These are phyloP conservation scores for Virgularia gustaviana DNA, from an alignment of 92 coral and sea anemone genomes.

Conservation along the genomic window DNA sequence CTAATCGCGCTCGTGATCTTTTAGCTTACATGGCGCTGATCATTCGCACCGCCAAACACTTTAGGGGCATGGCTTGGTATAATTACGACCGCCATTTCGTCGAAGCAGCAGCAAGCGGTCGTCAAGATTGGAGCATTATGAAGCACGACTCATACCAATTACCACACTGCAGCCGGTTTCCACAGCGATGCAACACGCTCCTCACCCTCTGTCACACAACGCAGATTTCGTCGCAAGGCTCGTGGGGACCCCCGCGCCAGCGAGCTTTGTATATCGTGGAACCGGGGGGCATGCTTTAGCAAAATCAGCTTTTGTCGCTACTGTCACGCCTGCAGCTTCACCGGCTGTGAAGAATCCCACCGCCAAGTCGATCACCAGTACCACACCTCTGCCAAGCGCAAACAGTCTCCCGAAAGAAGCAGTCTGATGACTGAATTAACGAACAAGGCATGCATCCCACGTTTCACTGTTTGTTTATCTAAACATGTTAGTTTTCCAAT, in stretches of 20 bases:
- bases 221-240: background rate
- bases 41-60: conserved; percentile 6
- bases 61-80: conserved; percentile 2
- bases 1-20: background rate
- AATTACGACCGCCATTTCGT: conserved; percentile 6
- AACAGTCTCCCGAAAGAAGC: background rate
- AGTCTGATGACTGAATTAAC: background rate
- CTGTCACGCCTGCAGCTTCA: background rate
- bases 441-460: background rate
- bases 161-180: background rate
- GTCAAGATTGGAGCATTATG: conserved; percentile 14
- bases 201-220: too few species aligned
- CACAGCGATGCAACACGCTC: background rate
- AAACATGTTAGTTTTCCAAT: background rate
- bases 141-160: background rate
- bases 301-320: background rate
- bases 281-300: background rate
- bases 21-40: conserved; percentile 16
- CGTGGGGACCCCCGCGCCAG: background rate
- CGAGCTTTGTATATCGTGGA: conserved; percentile 1
- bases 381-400: background rate
- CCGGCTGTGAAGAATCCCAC: background rate
- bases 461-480: background rate
- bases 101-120: background rate
- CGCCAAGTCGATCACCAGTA: background rate